Evolutionary conservation across 1,140 invertebrate species (phyloP).

Genomic region (Drosophila kurseongensis): DNA sequence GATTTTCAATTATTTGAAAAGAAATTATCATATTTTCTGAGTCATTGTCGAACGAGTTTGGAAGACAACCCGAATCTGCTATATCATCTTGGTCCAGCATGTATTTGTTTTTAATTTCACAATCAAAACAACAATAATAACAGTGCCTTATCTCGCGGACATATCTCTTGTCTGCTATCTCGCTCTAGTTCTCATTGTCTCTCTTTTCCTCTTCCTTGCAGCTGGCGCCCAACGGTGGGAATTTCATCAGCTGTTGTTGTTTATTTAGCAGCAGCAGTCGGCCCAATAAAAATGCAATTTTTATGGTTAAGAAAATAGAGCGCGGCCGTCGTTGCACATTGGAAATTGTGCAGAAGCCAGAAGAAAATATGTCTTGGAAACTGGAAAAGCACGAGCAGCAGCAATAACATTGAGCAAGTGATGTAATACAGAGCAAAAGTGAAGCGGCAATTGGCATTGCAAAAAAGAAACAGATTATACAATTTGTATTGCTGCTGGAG

Average conservation of each 20-base stretch:
- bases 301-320: conserved; percentile 74
- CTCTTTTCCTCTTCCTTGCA: conserved; percentile 24
- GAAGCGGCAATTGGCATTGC: conserved; percentile 57
- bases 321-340: conserved; percentile 61
- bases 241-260: conserved; percentile 54
- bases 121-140: conserved; percentile 59
- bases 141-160: conserved; percentile 31
- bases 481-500: conserved; percentile 61
- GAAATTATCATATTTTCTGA: conserved; percentile 24
- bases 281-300: conserved; percentile 72
- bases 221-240: conserved; percentile 28
- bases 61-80: conserved; percentile 35
- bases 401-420: conserved; percentile 41
- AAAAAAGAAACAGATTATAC: conserved; percentile 65
- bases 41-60: conserved; percentile 30
- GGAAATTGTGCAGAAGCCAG: conserved; percentile 61
- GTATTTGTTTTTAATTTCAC: conserved; percentile 79
- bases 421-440: conserved; percentile 76
- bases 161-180: conserved; percentile 16
- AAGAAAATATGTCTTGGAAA: conserved; percentile 64
- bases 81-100: conserved; percentile 52
- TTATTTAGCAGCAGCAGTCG: conserved; percentile 45
- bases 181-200: conserved; percentile 1
- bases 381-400: conserved; percentile 49
- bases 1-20: conserved; percentile 11